Percentiles rank a stretch among this genome's conserved stretches.
phyloP scores from a whole-genome alignment of 2,797 vertebrate species.

The Sebastes miniatus region DNA sequence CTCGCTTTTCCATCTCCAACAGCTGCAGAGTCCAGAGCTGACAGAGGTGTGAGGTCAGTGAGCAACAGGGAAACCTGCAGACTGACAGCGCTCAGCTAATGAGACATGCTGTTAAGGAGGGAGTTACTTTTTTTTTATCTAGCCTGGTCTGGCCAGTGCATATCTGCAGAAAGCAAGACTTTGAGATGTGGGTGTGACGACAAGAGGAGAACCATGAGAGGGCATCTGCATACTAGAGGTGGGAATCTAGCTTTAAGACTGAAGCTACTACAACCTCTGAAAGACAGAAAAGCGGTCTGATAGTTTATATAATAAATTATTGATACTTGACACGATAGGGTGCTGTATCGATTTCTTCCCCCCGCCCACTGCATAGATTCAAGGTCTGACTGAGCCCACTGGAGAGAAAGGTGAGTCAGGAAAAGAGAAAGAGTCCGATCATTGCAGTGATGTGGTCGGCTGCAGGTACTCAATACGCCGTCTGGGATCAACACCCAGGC shows the following conservation, averaged over 20 bases:
- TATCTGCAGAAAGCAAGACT: constrained; percentile 19
- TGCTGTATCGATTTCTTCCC: background rate
- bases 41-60: constrained; percentile 55
- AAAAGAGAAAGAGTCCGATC: background rate
- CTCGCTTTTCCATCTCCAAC: constrained; percentile 12
- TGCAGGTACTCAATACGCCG: background rate
- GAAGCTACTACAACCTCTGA: too few species aligned
- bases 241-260: too few species aligned
- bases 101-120: constrained; percentile 43
- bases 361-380: background rate
- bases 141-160: background rate
- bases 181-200: background rate
- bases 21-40: constrained; percentile 28
- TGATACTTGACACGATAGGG: too few species aligned
- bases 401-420: constrained; percentile 3
- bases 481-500: background rate
- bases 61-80: constrained; percentile 32
- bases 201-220: background rate
- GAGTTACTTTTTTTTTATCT: background rate
- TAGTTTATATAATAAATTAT: too few species aligned
- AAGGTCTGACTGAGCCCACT: background rate
- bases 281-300: too few species aligned
- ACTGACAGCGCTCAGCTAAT: constrained; percentile 56
- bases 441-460: background rate
- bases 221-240: background rate